Conservation (phyloP, 2,113 vertebrate species). For the Rattus norvegicus region DNA sequence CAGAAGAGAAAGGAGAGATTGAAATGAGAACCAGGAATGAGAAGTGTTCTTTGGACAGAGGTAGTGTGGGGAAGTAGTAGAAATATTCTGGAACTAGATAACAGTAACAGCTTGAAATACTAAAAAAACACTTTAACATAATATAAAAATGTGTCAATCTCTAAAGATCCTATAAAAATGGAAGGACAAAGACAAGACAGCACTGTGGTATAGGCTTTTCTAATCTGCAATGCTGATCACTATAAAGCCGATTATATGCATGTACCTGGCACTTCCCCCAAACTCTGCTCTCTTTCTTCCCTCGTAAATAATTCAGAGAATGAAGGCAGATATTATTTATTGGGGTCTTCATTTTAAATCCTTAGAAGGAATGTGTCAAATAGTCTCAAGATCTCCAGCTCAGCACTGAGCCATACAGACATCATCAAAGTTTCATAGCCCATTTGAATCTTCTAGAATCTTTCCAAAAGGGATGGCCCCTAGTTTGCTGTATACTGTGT, state of each 20-base stretch:
- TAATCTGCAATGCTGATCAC: neutral
- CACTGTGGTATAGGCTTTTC: neutral
- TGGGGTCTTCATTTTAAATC: neutral
- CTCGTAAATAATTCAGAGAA: slow-evolving; percentile 27
- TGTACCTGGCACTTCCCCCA: neutral
- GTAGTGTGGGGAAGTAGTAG: neutral
- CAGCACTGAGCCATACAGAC: neutral
- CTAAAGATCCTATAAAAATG: neutral
- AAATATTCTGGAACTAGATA: neutral
- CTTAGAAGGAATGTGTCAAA: slow-evolving; percentile 20
- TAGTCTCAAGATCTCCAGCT: neutral
- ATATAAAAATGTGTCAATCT: neutral
- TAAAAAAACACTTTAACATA: neutral
- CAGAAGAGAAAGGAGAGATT: neutral
- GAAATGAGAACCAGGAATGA: neutral
- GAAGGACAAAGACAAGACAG: neutral
- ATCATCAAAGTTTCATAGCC: neutral
- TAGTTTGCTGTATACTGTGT: neutral
- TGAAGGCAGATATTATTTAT: neutral
- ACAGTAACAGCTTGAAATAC: neutral
- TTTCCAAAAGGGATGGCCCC: slow-evolving; percentile 20
- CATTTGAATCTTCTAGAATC: slow-evolving; percentile 27
- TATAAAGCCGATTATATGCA: neutral
- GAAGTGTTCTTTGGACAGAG: neutral
- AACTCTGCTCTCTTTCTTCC: slow-evolving; percentile 20